A percentile compares a stretch with the other conserved stretches of the same genome.
Conservation (phyloP, 2,113 vertebrate species). For the Microtus richardsoni region DNA sequence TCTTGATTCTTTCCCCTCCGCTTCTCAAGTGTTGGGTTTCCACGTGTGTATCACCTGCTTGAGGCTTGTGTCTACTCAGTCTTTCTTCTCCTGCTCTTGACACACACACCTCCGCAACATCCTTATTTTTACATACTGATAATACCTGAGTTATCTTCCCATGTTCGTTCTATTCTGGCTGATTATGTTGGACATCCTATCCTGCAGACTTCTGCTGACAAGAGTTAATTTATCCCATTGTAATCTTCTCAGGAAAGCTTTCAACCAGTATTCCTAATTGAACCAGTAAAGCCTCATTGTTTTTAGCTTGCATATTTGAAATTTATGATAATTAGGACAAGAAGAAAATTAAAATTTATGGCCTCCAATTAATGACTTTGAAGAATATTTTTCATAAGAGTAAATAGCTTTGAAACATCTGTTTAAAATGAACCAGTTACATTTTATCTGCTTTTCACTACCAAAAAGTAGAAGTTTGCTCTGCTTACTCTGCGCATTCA, state of each 20-base stretch:
- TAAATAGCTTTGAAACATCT: constrained; percentile 67
- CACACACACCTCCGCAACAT: background rate
- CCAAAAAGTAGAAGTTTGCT: constrained; percentile 47
- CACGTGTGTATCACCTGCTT: background rate
- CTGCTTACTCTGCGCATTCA: background rate
- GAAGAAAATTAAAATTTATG: constrained; percentile 76
- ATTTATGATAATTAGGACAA: constrained; percentile 72
- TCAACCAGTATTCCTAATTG: constrained; percentile 52
- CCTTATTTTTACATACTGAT: background rate
- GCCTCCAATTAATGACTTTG: constrained; percentile 68
- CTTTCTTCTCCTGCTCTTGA: no score
- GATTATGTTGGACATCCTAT: background rate
- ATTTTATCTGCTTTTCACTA: constrained; percentile 65
- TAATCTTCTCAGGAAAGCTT: constrained; percentile 49
- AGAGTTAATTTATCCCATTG: constrained; percentile 33
- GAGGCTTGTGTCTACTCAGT: background rate
- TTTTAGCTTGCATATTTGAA: constrained; percentile 67
- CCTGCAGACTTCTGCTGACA: constrained; percentile 26
- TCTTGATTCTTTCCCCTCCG: background rate
- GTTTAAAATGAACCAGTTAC: constrained; percentile 61
- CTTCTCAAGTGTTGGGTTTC: background rate
- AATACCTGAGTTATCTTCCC: background rate
- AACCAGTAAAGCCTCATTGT: constrained; percentile 62
- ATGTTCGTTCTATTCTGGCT: background rate
- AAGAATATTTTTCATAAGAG: constrained; percentile 58